Base-by-base conservation (phyloP, 2,888 invertebrate species). In the Tiphia femorata region DNA sequence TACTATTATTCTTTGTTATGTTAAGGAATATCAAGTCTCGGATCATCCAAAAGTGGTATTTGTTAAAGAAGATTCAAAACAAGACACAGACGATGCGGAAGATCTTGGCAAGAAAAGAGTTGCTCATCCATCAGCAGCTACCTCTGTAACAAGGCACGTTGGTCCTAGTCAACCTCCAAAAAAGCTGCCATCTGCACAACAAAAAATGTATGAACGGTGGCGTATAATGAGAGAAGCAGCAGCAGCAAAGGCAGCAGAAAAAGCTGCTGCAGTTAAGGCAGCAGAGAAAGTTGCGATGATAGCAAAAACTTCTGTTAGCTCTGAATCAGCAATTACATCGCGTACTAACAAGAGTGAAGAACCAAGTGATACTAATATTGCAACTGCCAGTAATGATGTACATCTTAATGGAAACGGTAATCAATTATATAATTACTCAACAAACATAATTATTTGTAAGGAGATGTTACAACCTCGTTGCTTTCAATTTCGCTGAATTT, bases 91-190 rank as follows among this genome's bases (percentile, higher is more conserved):
- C 23, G 79, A 76, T 21, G 56, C 60, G 4, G 72, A 75, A 42
- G 80, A 81, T 19, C 47, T 78, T 2, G 85, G 86, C 17, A 91
- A 88, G 75, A 92, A 92, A 74, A 86, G 95, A 71, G 87, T 93
- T 37, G 94, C 95, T 8, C 91, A 93, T 80, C 88, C 82, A 25
- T 80, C 78, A 8, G 82, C 83, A 10, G 72, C 71, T 23, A 51
- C 58, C 3, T 72, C 57, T 21, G 52, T 74, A 6, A 61, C 65
- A 1, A 74, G 77, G 41, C 72, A 70, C 17, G 60, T 66, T 37
- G 72, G 68, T 23, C 72, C 72, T 19, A 73, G 63, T 61, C 72
- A 76, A n/a, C 74, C 76, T 3, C 47, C 56, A 3, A 80, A 77
- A 43, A 78, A 70, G 25, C 41, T 64, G 0, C 54, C 58, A 14